These are phyloP conservation scores for Malachius bipustulatus DNA, from an alignment of 2,888 invertebrate species.

Conservation along the genomic window DNA sequence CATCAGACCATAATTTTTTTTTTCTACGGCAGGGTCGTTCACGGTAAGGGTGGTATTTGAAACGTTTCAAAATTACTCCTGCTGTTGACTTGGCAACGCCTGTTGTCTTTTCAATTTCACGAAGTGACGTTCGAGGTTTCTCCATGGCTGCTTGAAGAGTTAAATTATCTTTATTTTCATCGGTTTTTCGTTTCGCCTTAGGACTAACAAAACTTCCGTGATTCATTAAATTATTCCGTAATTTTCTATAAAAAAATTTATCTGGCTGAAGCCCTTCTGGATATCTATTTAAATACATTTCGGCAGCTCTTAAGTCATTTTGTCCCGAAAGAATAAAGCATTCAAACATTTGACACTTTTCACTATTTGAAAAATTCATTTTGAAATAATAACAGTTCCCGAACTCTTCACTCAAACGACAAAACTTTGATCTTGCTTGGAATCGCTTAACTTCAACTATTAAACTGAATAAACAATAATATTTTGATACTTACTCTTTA, in stretches of 20 bases:
- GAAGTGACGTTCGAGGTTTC: background rate
- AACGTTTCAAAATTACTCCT: constrained; percentile 1
- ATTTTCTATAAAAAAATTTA: no score
- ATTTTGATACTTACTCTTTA: no score
- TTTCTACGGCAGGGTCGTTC: no score
- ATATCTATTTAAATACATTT: constrained; percentile 2
- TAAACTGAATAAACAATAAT: no score
- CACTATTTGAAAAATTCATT: background rate
- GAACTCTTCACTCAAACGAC: constrained; percentile 1
- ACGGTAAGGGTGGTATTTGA: background rate
- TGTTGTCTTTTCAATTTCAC: constrained; percentile 1
- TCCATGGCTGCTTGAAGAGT: constrained; percentile 2
- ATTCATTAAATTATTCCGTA: no score
- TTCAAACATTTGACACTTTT: background rate
- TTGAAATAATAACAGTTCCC: background rate
- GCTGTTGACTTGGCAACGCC: constrained; percentile 2
- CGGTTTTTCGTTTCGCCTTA: background rate
- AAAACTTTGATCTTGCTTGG: background rate
- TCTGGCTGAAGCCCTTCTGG: constrained; percentile 1
- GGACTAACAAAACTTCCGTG: constrained; percentile 1
- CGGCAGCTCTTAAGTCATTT: constrained; percentile 1
- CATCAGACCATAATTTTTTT: no score
- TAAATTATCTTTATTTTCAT: background rate
- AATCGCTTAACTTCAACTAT: no score
- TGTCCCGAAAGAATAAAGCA: background rate